Evolutionary conservation across 23 tunicate genomes (phyloP).

Genomic region (Halocynthia aurantium): DNA sequence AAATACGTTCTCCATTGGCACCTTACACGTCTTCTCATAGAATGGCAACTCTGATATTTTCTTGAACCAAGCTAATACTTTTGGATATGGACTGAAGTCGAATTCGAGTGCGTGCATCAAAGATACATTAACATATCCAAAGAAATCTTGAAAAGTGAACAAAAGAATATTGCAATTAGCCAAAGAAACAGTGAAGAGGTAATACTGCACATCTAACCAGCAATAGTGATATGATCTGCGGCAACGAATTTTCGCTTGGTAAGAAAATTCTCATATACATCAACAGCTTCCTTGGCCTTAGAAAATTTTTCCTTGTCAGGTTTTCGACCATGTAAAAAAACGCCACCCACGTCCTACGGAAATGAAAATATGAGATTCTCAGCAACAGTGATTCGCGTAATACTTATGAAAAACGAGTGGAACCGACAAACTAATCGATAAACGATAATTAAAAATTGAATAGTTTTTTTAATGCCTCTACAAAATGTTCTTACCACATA

Average conservation of each 20-base stretch:
- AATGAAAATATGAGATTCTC: not conserved
- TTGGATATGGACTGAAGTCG: slow-evolving; percentile 10
- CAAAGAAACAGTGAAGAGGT: not conserved
- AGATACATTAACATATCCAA: not conserved
- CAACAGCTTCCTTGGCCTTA: slow-evolving; percentile 7
- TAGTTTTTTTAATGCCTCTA: not conserved
- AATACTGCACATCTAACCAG: slow-evolving; percentile 17
- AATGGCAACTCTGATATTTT: not conserved
- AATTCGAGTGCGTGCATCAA: not conserved
- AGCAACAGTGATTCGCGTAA: not conserved
- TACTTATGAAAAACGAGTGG: not conserved
- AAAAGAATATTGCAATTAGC: not conserved
- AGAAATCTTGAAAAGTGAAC: not conserved
- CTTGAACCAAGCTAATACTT: not conserved
- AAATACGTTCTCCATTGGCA: not conserved
- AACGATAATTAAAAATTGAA: not conserved
- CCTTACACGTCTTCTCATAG: not conserved
- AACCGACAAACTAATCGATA: not conserved
- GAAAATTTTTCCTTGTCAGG: slow-evolving; percentile 3
- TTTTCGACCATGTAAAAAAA: slow-evolving; percentile 25
- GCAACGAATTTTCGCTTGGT: slow-evolving; percentile 14
- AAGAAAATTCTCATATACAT: slow-evolving; percentile 30
- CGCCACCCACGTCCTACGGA: slow-evolving; percentile 24
- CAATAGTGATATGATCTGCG: slow-evolving; percentile 37
- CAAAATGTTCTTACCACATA: slow-evolving; percentile 18